Conservation (phyloP, 2,797 vertebrate genomes). For the Trematomus bernacchii region DNA sequence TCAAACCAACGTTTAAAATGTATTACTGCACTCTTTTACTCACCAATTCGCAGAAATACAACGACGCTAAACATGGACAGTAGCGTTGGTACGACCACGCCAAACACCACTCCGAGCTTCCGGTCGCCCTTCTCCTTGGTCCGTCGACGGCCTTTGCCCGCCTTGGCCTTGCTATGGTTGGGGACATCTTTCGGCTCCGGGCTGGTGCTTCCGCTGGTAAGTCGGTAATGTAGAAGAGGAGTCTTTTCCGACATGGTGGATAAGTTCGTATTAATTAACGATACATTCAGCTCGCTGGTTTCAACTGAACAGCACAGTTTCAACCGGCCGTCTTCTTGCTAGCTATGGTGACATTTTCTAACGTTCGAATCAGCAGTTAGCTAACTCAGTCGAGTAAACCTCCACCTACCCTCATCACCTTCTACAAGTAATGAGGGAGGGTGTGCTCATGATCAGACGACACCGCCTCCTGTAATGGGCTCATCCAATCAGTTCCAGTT, state of each 20-base stretch:
- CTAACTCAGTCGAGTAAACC: not conserved
- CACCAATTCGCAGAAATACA: constrained; percentile 87
- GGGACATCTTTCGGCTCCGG: constrained; percentile 2
- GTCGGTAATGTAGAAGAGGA: constrained; percentile 68
- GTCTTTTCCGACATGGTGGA: constrained; percentile 67
- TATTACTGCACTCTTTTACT: constrained; percentile 41
- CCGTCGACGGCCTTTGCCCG: not conserved
- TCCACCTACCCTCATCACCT: not conserved
- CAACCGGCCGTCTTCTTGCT: not conserved
- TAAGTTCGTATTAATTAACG: not conserved
- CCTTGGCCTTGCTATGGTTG: not conserved
- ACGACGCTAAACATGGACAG: constrained; percentile 91
- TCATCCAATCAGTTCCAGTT: constrained; percentile 17
- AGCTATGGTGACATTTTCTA: not conserved
- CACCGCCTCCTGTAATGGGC: constrained; percentile 7
- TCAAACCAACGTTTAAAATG: not conserved
- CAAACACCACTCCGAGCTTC: constrained; percentile 86
- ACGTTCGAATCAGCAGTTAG: rapidly evolving
- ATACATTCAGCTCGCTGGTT: too few species aligned
- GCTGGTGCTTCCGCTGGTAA: constrained; percentile 9
- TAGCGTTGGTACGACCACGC: constrained; percentile 87
- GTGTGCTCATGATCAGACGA: constrained; percentile 17
- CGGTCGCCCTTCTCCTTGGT: not conserved
- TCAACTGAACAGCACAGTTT: not conserved
- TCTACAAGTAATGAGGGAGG: not conserved